Percentiles rank a stretch among this genome's conserved stretches.
Conservation (phyloP, 2,888 invertebrate species). For the Hemicrepidius hirtus region DNA sequence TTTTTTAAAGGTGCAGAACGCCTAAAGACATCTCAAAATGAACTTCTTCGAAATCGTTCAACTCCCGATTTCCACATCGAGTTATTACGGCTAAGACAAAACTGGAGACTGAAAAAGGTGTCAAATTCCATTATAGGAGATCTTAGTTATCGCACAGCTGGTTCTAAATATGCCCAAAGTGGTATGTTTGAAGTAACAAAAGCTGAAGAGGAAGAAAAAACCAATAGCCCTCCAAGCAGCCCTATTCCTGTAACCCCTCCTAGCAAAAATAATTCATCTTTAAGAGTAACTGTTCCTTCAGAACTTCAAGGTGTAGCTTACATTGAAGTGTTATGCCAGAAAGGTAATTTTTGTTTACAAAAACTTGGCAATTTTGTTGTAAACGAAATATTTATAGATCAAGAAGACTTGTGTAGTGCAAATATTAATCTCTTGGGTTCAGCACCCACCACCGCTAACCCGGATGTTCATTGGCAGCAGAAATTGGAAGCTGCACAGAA, state of each 20-base stretch:
- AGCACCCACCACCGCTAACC: slow-evolving; percentile 82
- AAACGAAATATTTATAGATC: slow-evolving; percentile 75
- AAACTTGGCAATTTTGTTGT: neutral
- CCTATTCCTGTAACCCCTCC: slow-evolving; percentile 71
- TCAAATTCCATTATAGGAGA: slow-evolving; percentile 97
- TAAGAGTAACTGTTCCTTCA: slow-evolving; percentile 93
- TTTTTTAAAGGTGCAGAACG: slow-evolving; percentile 81
- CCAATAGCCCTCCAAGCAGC: slow-evolving; percentile 73
- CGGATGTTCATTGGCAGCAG: slow-evolving; percentile 94
- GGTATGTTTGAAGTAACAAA: slow-evolving; percentile 97
- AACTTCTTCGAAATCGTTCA: slow-evolving; percentile 84
- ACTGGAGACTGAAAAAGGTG: slow-evolving; percentile 97
- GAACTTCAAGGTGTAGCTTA: slow-evolving; percentile 97
- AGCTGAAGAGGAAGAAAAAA: slow-evolving; percentile 85
- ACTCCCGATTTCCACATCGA: slow-evolving; percentile 96
- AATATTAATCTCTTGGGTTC: slow-evolving; percentile 86
- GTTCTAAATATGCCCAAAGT: slow-evolving; percentile 94
- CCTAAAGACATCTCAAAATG: slow-evolving; percentile 86
- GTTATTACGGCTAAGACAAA: slow-evolving; percentile 89
- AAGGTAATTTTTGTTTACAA: slow-evolving; percentile 76
- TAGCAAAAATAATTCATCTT: slow-evolving; percentile 81
- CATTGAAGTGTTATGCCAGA: slow-evolving; percentile 95
- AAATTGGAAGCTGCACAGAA: slow-evolving; percentile 98
- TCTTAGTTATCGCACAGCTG: slow-evolving; percentile 95
- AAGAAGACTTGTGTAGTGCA: slow-evolving; percentile 91